Conservation (phyloP, 2,888 invertebrate species). For the Tiliacea aurago region DNA sequence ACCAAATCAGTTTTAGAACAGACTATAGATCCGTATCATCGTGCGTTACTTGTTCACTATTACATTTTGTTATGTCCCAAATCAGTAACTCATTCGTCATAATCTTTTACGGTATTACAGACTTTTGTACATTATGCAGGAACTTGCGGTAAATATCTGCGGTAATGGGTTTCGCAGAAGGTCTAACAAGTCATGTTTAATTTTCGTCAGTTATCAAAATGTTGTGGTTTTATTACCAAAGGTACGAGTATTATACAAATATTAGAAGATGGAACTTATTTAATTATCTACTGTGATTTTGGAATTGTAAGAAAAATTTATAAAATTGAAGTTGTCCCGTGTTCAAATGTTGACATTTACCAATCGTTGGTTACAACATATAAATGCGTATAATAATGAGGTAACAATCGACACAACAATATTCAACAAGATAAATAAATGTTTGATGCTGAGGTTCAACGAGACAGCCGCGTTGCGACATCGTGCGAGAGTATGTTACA, state of each 20-base stretch:
- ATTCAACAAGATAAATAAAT: constrained; percentile 45
- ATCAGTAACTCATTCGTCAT: constrained; percentile 36
- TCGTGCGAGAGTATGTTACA: constrained; percentile 56
- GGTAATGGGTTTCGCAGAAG: constrained; percentile 48
- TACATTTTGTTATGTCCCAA: constrained; percentile 24
- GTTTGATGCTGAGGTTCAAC: constrained; percentile 47
- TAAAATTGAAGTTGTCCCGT: constrained; percentile 21
- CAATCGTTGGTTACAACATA: constrained; percentile 38
- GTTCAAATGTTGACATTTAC: constrained; percentile 22
- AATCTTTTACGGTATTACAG: constrained; percentile 35
- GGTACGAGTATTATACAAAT: constrained; percentile 33
- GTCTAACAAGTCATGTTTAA: constrained; percentile 59
- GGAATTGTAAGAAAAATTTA: not conserved
- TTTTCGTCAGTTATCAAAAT: constrained; percentile 54
- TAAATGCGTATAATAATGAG: constrained; percentile 33
- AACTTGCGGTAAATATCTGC: constrained; percentile 44
- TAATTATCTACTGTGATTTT: constrained; percentile 12
- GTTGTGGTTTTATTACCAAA: constrained; percentile 42
- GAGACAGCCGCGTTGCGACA: constrained; percentile 48
- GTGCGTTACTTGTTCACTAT: no score
- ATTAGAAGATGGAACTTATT: constrained; percentile 33
- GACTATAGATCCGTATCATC: no score
- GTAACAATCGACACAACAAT: constrained; percentile 55
- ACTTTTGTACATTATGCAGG: constrained; percentile 34
- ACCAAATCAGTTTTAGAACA: no score